A percentile compares a stretch with the other conserved stretches of the same genome.
Evolutionary conservation across 2,797 vertebrate genomes (phyloP).

Genomic region (Leucoraja ocellata): DNA sequence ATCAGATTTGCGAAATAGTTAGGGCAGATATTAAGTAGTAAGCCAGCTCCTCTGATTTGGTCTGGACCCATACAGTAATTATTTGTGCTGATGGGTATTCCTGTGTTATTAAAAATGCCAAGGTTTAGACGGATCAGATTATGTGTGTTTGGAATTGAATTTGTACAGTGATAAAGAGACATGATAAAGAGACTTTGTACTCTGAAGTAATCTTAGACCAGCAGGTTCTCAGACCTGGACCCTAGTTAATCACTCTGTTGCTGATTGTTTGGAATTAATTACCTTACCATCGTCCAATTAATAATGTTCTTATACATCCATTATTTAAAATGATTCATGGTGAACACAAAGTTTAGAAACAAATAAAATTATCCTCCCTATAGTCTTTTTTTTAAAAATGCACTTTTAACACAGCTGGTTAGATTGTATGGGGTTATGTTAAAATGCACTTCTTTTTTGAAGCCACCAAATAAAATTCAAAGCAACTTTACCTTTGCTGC

Average conservation of each 20-base stretch:
- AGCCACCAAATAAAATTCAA: background rate
- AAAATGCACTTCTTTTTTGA: background rate
- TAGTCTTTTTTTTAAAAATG: background rate
- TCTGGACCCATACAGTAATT: background rate
- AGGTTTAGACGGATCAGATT: background rate
- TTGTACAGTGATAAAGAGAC: background rate
- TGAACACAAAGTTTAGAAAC: background rate
- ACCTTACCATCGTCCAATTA: background rate
- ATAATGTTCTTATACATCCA: background rate
- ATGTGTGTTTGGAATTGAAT: slow-evolving; percentile 19
- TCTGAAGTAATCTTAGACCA: background rate
- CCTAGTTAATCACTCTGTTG: background rate
- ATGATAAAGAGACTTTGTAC: background rate
- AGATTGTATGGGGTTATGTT: no score
- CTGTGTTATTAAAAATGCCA: background rate
- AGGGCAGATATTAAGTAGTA: background rate
- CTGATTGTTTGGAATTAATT: background rate
- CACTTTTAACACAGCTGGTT: background rate
- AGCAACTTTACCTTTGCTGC: background rate
- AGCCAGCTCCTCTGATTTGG: background rate
- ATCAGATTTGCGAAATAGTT: background rate
- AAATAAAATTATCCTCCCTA: background rate
- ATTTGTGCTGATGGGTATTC: background rate
- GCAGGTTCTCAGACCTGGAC: background rate
- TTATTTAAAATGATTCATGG: background rate